Evolutionary conservation across 2,113 vertebrate genomes (phyloP).

Genomic region (Gasterosteus nipponicus): DNA sequence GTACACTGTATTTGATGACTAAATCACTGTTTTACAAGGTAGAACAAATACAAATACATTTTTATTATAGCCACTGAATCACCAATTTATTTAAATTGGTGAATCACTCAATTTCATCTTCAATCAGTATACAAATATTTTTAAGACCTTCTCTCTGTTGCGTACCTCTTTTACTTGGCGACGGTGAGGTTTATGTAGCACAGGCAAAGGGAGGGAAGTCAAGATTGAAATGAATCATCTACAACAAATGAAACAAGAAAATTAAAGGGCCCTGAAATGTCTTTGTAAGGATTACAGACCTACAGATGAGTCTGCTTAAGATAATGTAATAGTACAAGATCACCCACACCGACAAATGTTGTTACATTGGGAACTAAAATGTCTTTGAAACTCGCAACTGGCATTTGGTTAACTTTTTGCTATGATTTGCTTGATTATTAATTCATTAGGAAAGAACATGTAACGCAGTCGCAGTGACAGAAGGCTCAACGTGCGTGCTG

Average conservation of each 20-base stretch:
- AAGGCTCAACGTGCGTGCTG: conserved; percentile 23
- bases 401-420: not conserved
- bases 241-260: not conserved
- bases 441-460: not conserved
- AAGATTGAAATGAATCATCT: conserved; percentile 32
- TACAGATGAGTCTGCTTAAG: not conserved
- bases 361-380: not conserved
- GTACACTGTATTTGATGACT: not conserved
- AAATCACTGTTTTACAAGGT: not conserved
- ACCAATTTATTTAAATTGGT: not conserved
- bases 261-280: conserved; percentile 42
- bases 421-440: not conserved
- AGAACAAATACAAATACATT: not conserved
- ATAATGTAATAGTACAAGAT: not conserved
- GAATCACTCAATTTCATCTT: not conserved
- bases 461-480: conserved; percentile 33
- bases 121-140: not conserved
- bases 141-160: not conserved
- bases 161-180: not conserved
- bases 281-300: conserved; percentile 11
- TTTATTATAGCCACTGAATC: not conserved
- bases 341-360: not conserved
- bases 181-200: conserved; percentile 50
- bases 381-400: not conserved
- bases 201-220: not conserved